phyloP scores from a whole-genome alignment of 2,888 invertebrate species.

The Drosophila kambysellisi region DNA sequence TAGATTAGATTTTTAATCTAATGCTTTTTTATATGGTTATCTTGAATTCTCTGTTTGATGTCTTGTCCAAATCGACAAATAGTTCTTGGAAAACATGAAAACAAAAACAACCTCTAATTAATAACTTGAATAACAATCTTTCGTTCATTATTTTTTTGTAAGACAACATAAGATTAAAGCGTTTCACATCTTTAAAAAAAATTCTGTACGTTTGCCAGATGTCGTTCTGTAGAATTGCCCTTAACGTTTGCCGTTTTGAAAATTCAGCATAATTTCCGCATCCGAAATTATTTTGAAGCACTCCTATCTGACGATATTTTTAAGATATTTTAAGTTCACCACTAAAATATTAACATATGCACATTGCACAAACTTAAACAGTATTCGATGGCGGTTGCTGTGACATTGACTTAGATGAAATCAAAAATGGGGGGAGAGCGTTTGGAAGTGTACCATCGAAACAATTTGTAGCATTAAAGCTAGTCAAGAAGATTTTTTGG shows the following conservation, averaged over 20 bases:
- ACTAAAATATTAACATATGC: not conserved
- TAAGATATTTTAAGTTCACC: not conserved
- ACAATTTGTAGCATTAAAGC: not conserved
- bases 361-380: not conserved
- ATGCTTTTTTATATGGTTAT: no score
- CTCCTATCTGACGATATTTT: not conserved
- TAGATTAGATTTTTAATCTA: not conserved
- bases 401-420: not conserved
- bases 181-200: not conserved
- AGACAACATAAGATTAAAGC: no score
- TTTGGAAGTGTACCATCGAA: not conserved
- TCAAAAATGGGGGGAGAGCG: not conserved
- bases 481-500: not conserved
- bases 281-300: not conserved
- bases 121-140: not conserved
- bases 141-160: not conserved
- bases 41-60: not conserved
- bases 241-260: not conserved
- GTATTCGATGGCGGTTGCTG: not conserved
- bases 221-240: not conserved
- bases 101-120: not conserved
- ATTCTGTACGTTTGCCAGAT: not conserved
- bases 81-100: not conserved
- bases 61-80: not conserved
- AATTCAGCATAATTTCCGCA: not conserved